Evolutionary conservation across 2,113 vertebrate species (phyloP), one percentile per base, ranked within the genome.

Genomic region (Thalassarche chlororhynchos): DNA sequence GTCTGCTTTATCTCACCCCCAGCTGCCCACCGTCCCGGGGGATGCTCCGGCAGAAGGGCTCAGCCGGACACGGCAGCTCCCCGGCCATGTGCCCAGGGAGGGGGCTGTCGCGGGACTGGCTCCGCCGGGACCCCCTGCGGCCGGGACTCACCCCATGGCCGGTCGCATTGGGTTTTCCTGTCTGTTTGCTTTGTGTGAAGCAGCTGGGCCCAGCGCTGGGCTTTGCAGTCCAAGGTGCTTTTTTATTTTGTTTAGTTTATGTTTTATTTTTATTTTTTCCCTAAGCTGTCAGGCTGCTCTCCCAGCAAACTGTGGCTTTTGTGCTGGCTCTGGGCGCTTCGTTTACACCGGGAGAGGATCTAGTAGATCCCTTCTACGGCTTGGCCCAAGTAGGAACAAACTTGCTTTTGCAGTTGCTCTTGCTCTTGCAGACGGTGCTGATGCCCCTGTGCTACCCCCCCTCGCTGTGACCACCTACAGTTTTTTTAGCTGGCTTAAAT

Each of bases 1-100:
- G 78, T 46, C 90, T 97, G 93, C 66, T 97, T 95, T 96, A 31
- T 72, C 61, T 94, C 91, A 61, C 52, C 81, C 86, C 60, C 87
- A 91, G 93, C 87, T 94, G 91, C 93, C 94, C 77, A 25, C 58
- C 7, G 1, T 94, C 95, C 93, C 62, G 0, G 38, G 93, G 90
- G 87, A 87, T 0, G 1, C 74, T 7, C 10, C 0, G 1, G 79
- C 93, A 71, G 47, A 51, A 75, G 74, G 89, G 77, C 96, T 94
- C 84, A 90, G 97, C 78, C 21, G 10, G 94, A 66, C 84, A 16
- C 1, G 2, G 80, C n/a, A 6, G 31, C 68, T 84, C 47, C 8
- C 42, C 13, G 2, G 21, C 46, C 19, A 1, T 1, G 17, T 3
- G 9, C 92, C 83, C 70, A 16, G 42, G 42, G 87, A 86, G 40